Evolutionary conservation across 2,797 vertebrate species (phyloP), one percentile per base, ranked within the genome.

Genomic region (Harpagifer antarcticus): DNA sequence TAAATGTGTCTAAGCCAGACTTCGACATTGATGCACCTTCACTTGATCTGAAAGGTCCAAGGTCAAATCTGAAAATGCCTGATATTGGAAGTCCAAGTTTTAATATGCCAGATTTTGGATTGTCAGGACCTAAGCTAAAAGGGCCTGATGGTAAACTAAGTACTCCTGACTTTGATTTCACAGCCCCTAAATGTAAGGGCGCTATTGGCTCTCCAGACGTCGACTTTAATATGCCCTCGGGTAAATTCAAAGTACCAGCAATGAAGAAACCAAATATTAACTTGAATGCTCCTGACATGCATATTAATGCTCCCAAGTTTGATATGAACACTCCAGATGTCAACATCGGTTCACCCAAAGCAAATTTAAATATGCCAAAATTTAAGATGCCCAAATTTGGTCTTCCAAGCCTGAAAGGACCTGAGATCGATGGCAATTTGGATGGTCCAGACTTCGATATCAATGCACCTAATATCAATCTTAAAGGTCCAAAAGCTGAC

Each of bases 271-370:
- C 81, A 47, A 67, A 72, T n/a, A 5, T 72, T 37, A 37, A 20
- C 50, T 27, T 93, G 6, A 86, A 86, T 60, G 43, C 77, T 20
- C 91, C 91, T 55, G 91, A 89, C 12, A 40, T 92, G 20, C 86
- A 85, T 33, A 87, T 91, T 45, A 64, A 89, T 43, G 12, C 63
- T 9, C 83, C 88, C 27, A 70, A 86, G 4, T 3, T 87, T 0
- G 52, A 85, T 56, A 52, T 76, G 42, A 37, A 37, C 33, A 37
- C 33, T 37, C 33, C 33, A 37, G 33, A 37, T 37, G 33, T 37
- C 33, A 37, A 37, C 33, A 37, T 37, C 33, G 33, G 33, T 37
- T 37, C 33, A 37, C 33, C 33, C 33, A 37, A 37, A 37, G 33
- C 33, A 37, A 37, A 37, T 37, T 37, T 37, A 37, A 37, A 37